Evolutionary conservation across 2,113 vertebrate species (phyloP).

Genomic region (Paralichthys olivaceus): DNA sequence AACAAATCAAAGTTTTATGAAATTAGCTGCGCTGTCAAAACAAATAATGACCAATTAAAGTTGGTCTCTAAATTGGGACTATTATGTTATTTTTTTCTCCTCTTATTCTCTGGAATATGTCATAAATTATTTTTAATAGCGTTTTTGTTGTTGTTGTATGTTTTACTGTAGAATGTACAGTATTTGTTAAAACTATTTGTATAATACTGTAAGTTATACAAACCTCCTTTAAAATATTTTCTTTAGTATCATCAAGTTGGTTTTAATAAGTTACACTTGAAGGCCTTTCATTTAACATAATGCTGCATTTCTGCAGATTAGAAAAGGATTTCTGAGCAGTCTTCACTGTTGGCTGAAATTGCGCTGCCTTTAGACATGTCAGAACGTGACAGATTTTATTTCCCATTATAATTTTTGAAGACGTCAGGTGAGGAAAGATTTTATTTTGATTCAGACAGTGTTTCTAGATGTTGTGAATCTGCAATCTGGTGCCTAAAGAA

Average conservation of each 20-base stretch:
- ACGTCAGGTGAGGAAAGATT: neutral
- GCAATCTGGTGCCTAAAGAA: conserved; percentile 43
- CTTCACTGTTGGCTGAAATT: neutral
- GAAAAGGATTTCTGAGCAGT: too few species aligned
- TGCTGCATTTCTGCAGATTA: conserved; percentile 30
- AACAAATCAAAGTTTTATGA: conserved; percentile 53
- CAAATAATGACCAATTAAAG: conserved; percentile 44
- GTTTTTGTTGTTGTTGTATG: conserved; percentile 34
- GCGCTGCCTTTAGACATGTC: neutral
- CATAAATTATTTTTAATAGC: conserved; percentile 67
- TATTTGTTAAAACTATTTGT: conserved; percentile 75
- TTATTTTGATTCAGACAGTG: conserved; percentile 2
- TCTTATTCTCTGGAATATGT: neutral
- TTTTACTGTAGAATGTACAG: conserved; percentile 74
- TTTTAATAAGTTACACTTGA: conserved; percentile 35
- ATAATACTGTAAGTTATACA: conserved; percentile 69
- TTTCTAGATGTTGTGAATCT: conserved; percentile 4
- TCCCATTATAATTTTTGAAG: neutral
- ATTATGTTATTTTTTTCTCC: neutral
- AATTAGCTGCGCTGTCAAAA: conserved; percentile 32
- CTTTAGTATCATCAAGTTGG: conserved; percentile 29
- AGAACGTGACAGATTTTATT: neutral
- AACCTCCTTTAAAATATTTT: conserved; percentile 38
- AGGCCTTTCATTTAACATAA: conserved; percentile 29
- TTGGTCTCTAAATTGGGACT: conserved; percentile 65